These are phyloP conservation scores for Melanaphis sacchari DNA, from an alignment of 1,140 invertebrate genomes.

Conservation along the genomic window DNA sequence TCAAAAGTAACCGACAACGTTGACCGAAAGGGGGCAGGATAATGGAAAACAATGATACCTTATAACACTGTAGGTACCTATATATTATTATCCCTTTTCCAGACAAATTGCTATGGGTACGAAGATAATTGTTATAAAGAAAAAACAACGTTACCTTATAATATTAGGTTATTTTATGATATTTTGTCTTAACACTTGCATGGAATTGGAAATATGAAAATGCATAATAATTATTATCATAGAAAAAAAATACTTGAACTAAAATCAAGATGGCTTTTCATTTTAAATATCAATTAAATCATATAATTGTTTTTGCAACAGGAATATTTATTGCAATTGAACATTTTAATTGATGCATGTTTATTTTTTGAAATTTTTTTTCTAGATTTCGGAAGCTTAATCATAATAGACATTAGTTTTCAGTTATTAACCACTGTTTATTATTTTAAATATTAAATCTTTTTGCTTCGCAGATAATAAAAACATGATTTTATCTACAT, in stretches of 20 bases:
- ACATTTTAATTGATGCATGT: not conserved
- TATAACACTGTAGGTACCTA: constrained; percentile 8
- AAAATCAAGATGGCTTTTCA: not conserved
- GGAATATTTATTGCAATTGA: not conserved
- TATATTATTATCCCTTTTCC: constrained; percentile 21
- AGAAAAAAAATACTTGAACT: not conserved
- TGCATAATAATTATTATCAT: not conserved
- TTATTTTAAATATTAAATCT: not conserved
- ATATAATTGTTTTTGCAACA: not conserved
- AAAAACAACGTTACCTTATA: not conserved
- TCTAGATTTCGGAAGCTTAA: not conserved
- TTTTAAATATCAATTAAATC: not conserved
- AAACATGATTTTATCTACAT: not conserved
- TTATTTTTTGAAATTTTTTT: not conserved
- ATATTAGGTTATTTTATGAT: not conserved
- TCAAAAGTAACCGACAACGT: constrained; percentile 27
- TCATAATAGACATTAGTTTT: not conserved
- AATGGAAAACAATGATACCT: constrained; percentile 32
- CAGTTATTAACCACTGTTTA: not conserved
- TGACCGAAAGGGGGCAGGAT: constrained; percentile 23
- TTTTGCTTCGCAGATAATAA: not conserved
- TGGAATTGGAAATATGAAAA: not conserved
- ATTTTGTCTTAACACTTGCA: not conserved
- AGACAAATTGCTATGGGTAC: not conserved
- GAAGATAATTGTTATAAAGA: not conserved